Percentiles rank a stretch among this genome's conserved stretches.
Evolutionary conservation across 2,888 invertebrate genomes (phyloP).

Genomic region (Trichopoda pennipes): DNA sequence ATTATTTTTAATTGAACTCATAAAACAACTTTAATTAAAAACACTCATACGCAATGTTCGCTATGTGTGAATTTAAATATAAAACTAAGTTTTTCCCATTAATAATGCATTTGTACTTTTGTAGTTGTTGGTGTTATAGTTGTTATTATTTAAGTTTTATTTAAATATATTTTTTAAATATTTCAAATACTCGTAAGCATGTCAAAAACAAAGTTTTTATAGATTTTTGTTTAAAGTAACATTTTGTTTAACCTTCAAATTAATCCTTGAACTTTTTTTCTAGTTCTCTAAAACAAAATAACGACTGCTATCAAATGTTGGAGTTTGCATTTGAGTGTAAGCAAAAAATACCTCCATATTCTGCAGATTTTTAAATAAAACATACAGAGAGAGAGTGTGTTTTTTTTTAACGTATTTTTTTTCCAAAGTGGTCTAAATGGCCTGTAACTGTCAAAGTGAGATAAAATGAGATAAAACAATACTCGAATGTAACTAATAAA

Average conservation of each 20-base stretch:
- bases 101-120: too few species aligned
- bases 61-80: too few species aligned
- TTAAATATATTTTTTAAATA: too few species aligned
- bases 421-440: too few species aligned
- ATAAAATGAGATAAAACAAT: not conserved
- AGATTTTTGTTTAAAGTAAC: not conserved
- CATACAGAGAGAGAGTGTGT: not conserved
- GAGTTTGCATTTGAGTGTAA: not conserved
- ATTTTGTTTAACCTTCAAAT: slow-evolving; percentile 14
- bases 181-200: not conserved
- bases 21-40: too few species aligned
- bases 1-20: not conserved
- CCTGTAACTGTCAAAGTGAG: not conserved
- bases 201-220: not conserved
- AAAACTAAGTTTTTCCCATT: too few species aligned
- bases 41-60: too few species aligned
- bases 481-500: too few species aligned
- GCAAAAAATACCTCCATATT: not conserved
- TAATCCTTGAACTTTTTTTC: slow-evolving; percentile 26
- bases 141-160: too few species aligned
- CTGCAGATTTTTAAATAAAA: slow-evolving; percentile 32
- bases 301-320: too few species aligned
- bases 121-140: too few species aligned
- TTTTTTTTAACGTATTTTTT: too few species aligned
- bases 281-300: not conserved